Percentiles rank a stretch among this genome's conserved stretches.
These are phyloP conservation scores for Diabrotica virgifera DNA, from an alignment of 1,140 invertebrate genomes.

Conservation along the genomic window DNA sequence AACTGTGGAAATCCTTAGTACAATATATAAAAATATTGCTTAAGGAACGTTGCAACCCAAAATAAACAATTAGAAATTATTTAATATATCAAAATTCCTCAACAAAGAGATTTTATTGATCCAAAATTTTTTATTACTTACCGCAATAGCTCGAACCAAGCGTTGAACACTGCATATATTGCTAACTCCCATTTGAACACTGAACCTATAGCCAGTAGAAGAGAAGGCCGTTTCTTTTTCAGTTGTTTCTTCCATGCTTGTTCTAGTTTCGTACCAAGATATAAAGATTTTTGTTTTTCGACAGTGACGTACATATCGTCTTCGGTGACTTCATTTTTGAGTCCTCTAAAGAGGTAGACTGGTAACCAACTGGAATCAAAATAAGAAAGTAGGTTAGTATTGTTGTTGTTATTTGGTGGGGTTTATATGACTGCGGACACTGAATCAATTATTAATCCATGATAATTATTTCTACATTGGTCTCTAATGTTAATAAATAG, in stretches of 20 bases:
- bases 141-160: slow-evolving; percentile 35
- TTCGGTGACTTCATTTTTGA: slow-evolving; percentile 31
- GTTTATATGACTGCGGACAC: too few relatives aligned
- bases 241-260: slow-evolving; percentile 53
- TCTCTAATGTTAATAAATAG: too few relatives aligned
- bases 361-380: slow-evolving; percentile 45
- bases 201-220: slow-evolving; percentile 42
- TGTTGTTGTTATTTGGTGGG: too few relatives aligned
- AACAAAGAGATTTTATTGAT: too few relatives aligned
- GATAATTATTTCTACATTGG: too few relatives aligned
- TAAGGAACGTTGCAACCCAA: background rate
- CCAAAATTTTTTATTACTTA: slow-evolving; percentile 21
- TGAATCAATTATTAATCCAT: too few relatives aligned
- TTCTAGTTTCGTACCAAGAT: slow-evolving; percentile 56
- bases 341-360: slow-evolving; percentile 38
- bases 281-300: slow-evolving; percentile 28
- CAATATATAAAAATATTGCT: too few relatives aligned
- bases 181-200: slow-evolving; percentile 40
- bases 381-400: too few relatives aligned
- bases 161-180: slow-evolving; percentile 23
- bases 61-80: too few relatives aligned
- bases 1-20: too few relatives aligned
- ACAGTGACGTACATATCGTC: slow-evolving; percentile 32
- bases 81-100: too few relatives aligned
- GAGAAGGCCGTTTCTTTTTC: slow-evolving; percentile 40